Base-by-base conservation (phyloP, 2,797 vertebrate genomes). In the Sardinella longiceps region DNA sequence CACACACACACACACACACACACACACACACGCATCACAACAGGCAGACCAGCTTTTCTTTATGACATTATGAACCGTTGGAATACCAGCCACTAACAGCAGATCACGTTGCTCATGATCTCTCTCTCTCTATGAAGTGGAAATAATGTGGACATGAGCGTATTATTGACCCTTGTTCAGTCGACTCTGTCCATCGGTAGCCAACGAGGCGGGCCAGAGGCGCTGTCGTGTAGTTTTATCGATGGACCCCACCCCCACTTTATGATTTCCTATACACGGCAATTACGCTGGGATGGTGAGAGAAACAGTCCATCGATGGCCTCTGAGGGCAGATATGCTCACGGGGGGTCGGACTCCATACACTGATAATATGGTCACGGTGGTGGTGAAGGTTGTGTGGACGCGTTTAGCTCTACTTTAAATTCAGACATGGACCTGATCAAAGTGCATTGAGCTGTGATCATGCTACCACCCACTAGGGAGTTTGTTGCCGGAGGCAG, bases 41-140 rank as follows among this genome's bases (percentile, higher is more conserved):
- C 30, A 80, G 56, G 23, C 46, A 60, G 11, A 84, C 81, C 60
- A 58, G 82, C 66, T 25, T 81, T 25, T 25, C n/a, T 58, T 7
- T 58, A 25, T 58, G 20, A 58, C 85, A 84, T 83, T 23, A 20
- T 83, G 74, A 80, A 53, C 12, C 56, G 46, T 28, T 9, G 25
- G 3, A 80, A 33, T 30, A 51, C 70, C 48, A 60, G 51, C 50
- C 20, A n/a, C 66, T 30, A 0, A 0, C 7, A 37, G 81, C 12
- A 2, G 2, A n/a, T 30, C 25, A 18, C 53, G 46, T 18, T 2
- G 11, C 48, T 50, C 11, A 50, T 15, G 20, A 60, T 60, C 9
- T n/a, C 23, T 15, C 53, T n/a, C 58, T n/a, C 58, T 37, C 12
- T 14, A 25, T 63, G 63, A 37, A 30, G 28, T 10, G 28, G 63